phyloP scores from a whole-genome alignment of 2,797 vertebrate species.

The Rallus crepitans region DNA sequence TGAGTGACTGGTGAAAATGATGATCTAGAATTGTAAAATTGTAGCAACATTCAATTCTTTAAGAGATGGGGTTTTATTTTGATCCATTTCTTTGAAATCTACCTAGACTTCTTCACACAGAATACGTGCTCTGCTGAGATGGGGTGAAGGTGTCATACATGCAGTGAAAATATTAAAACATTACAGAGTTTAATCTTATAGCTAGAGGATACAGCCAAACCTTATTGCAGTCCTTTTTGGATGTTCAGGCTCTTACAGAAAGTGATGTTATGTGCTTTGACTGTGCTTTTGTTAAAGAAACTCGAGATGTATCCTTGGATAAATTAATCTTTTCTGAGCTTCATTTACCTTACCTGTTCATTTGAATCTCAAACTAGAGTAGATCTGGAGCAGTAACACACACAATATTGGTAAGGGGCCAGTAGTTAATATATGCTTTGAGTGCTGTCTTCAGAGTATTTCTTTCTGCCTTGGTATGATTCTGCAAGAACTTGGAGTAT shows the following conservation, averaged over 20 bases:
- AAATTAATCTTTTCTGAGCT: neutral
- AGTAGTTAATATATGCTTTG: neutral
- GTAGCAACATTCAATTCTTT: neutral
- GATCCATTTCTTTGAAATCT: neutral
- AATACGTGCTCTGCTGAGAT: neutral
- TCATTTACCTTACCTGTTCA: neutral
- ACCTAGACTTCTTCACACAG: neutral
- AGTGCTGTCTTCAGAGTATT: neutral
- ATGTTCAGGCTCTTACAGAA: neutral
- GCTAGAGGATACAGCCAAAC: neutral
- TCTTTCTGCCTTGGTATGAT: neutral
- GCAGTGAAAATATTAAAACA: neutral
- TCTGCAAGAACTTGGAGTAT: neutral
- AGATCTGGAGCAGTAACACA: neutral
- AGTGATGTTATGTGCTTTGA: neutral
- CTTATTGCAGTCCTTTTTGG: neutral
- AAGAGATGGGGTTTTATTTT: neutral
- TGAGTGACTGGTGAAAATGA: neutral
- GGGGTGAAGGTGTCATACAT: neutral
- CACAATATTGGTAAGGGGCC: neutral
- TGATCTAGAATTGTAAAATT: neutral
- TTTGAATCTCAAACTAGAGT: neutral
- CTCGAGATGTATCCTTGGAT: neutral
- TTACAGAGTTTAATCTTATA: neutral
- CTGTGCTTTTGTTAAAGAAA: neutral